Conservation (phyloP, 1,140 invertebrate genomes). For the Drosophila lacertosa region DNA sequence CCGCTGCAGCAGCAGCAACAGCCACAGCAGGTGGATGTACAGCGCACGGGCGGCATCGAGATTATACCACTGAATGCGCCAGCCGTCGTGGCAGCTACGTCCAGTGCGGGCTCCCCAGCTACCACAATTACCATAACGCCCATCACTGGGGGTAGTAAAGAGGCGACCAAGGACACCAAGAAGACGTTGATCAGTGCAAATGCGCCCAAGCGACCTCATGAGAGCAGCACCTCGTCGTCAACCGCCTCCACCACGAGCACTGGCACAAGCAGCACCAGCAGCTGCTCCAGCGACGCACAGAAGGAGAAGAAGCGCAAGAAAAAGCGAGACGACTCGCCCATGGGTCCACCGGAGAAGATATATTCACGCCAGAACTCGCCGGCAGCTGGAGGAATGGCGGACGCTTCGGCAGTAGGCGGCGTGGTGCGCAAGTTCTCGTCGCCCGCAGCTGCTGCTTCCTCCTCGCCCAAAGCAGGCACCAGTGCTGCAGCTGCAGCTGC, state of each 20-base stretch:
- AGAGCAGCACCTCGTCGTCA: conserved; percentile 36
- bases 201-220: conserved; percentile 56
- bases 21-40: conserved; percentile 60
- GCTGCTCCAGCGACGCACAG: conserved; percentile 85
- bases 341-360: conserved; percentile 93
- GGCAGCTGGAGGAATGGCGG: conserved; percentile 49
- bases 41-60: conserved; percentile 71
- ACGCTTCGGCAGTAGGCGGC: conserved; percentile 71
- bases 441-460: conserved; percentile 80
- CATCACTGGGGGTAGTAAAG: conserved; percentile 85
- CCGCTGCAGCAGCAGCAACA: conserved; percentile 10
- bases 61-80: conserved; percentile 86
- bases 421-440: conserved; percentile 74
- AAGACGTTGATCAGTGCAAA: conserved; percentile 13
- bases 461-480: conserved; percentile 86
- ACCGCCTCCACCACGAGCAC: conserved; percentile 30
- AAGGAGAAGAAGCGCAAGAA: conserved; percentile 92
- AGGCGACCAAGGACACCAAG: conserved; percentile 47
- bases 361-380: conserved; percentile 81
- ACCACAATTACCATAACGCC: conserved; percentile 92
- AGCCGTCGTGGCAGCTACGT: conserved; percentile 14
- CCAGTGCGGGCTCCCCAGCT: conserved; percentile 41
- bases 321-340: conserved; percentile 90
- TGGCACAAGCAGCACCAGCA: conserved; percentile 43
- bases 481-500: conserved; percentile 21